Base-by-base conservation (phyloP, 2,888 invertebrate species). In the Galerucella nymphaeae region DNA sequence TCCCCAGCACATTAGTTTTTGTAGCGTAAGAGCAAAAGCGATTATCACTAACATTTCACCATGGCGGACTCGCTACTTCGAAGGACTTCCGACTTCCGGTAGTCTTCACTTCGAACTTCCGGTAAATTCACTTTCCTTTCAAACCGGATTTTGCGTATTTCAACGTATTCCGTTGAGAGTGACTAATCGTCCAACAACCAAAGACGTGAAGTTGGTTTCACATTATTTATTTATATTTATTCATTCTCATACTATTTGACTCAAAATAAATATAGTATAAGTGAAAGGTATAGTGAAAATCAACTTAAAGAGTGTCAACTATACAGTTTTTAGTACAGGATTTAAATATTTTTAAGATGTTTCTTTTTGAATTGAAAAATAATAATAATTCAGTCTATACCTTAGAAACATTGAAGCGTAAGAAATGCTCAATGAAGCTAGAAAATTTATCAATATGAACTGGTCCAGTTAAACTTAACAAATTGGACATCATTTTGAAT, bases 91-190 rank as follows among this genome's bases (percentile, higher is more conserved):
- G 82, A 80, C 81, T 84, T 85, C 85, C 84, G 83, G 77, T 78
- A 79, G 82, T 82, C 83, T 83, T 85, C 84, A 84, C 84, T 85
- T 83, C 80, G 76, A 80, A 80, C 77, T 83, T 85, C 85, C 84
- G 83, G 80, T 67, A 74, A 78, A 80, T 64, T 70, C 70, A 64
- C 70, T 53, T 70, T 70, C 57, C 70, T 70, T 57, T 70, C 70
- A 45, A 63, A 30, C 70, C 70, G 70, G 70, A 70, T 70, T 57
- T 63, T 57, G 70, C 70, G 70, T 70, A 70, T 70, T 70, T 70
- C 61, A 42, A 62, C 61, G 42, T 62, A 62, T 62, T 58, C 61
- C 13, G 42, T 18, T 18, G 41, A 42, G 42, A 62, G 61, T 62
- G 61, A 62, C 61, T 62, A 62, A 11, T 38, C n/a, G 1, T 10